Evolutionary conservation across 2,797 vertebrate species (phyloP).

Genomic region (Staurois parvus): DNA sequence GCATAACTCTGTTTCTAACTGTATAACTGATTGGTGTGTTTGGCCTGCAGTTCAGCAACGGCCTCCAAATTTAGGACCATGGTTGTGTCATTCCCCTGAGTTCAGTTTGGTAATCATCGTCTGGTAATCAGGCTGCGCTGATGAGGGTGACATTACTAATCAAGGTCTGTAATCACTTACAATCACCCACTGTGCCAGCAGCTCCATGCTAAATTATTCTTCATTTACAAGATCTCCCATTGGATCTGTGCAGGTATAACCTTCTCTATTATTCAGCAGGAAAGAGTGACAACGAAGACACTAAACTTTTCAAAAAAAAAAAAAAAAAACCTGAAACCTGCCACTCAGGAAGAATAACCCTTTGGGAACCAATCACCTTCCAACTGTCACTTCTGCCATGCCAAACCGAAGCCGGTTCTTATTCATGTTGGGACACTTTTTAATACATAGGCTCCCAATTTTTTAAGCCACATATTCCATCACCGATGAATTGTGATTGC

Average conservation of each 20-base stretch:
- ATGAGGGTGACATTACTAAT: conserved; percentile 48
- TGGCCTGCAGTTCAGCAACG: too few relatives aligned
- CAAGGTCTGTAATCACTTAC: conserved; percentile 9
- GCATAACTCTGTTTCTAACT: too few relatives aligned
- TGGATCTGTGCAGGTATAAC: background rate
- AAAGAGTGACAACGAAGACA: background rate
- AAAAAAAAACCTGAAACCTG: background rate
- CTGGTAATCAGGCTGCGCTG: conserved; percentile 1
- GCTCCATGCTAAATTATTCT: background rate
- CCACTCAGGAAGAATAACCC: background rate
- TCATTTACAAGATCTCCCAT: conserved; percentile 5
- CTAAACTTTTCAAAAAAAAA: too few relatives aligned
- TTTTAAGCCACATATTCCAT: too few relatives aligned
- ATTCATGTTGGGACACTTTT: too few relatives aligned
- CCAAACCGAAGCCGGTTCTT: too few relatives aligned
- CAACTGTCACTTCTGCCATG: too few relatives aligned
- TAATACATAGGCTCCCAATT: too few relatives aligned
- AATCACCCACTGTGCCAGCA: background rate
- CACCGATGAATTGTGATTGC: too few relatives aligned
- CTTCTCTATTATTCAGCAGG: background rate
- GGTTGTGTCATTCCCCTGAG: background rate
- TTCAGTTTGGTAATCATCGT: conserved; percentile 20
- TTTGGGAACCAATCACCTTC: too few relatives aligned
- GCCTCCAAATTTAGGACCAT: too few relatives aligned
- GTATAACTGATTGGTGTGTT: too few relatives aligned